phyloP scores from a whole-genome alignment of 1,140 invertebrate species.

The Drosophila rufa region DNA sequence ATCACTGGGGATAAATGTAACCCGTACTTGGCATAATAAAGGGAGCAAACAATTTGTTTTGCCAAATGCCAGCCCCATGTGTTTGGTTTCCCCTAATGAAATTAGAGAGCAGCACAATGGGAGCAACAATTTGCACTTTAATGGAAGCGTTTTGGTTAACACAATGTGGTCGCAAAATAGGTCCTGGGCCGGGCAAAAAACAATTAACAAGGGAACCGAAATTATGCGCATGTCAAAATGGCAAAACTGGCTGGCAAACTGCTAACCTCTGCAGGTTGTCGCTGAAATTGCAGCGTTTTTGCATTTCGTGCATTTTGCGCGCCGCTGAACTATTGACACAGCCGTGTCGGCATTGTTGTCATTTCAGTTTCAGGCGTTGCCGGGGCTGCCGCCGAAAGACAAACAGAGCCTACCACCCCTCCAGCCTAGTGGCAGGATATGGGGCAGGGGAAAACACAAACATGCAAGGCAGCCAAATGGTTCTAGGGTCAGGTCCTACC shows the following conservation, averaged over 20 bases:
- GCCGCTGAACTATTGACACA: slow-evolving; percentile 57
- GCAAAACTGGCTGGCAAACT: slow-evolving; percentile 25
- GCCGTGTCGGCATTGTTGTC: slow-evolving; percentile 59
- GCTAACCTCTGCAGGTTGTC: slow-evolving; percentile 22
- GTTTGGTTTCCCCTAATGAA: slow-evolving; percentile 32
- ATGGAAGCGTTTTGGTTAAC: slow-evolving; percentile 38
- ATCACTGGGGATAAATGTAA: slow-evolving; percentile 2
- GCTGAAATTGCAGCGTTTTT: slow-evolving; percentile 33
- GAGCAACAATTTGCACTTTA: slow-evolving; percentile 56
- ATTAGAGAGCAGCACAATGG: slow-evolving; percentile 30
- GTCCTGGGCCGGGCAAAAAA: slow-evolving; percentile 5
- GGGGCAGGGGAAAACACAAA: slow-evolving; percentile 52
- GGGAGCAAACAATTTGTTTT: slow-evolving; percentile 22
- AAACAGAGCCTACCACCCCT: slow-evolving; percentile 21
- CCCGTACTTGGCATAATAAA: background rate
- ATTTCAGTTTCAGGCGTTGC: slow-evolving; percentile 30
- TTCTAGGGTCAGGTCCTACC: slow-evolving; percentile 5
- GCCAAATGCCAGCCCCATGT: slow-evolving; percentile 10
- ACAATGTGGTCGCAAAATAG: slow-evolving; percentile 13
- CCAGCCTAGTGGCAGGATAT: background rate
- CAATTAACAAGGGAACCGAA: slow-evolving; percentile 39
- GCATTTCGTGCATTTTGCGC: slow-evolving; percentile 48
- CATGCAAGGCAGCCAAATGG: slow-evolving; percentile 39
- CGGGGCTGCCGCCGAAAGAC: slow-evolving; percentile 22
- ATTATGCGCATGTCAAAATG: slow-evolving; percentile 67